Evolutionary conservation across 1,140 invertebrate species (phyloP).

Genomic region (Nymphalis io): DNA sequence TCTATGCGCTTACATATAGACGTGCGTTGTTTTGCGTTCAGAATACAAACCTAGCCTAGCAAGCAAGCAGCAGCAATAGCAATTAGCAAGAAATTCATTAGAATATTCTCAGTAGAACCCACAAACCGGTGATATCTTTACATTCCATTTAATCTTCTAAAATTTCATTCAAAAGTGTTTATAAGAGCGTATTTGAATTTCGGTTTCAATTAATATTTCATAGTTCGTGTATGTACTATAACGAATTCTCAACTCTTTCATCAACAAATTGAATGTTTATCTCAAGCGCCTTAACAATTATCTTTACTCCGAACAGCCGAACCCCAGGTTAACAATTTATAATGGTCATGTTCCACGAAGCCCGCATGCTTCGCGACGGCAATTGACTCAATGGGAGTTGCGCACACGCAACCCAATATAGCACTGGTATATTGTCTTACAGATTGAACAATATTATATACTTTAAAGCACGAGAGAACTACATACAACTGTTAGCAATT

Average conservation of each 20-base stretch:
- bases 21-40: too few species aligned
- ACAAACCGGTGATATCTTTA: too few species aligned
- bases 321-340: constrained; percentile 30
- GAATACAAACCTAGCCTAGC: too few species aligned
- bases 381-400: constrained; percentile 28
- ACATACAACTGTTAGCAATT: too few species aligned
- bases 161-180: too few species aligned
- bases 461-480: neutral
- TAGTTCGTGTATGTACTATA: neutral
- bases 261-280: constrained; percentile 17
- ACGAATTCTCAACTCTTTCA: neutral
- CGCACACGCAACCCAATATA: constrained; percentile 28
- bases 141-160: too few species aligned
- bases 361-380: constrained; percentile 33
- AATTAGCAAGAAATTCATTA: too few species aligned
- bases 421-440: neutral
- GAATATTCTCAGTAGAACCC: too few species aligned
- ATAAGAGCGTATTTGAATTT: too few species aligned
- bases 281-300: neutral
- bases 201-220: too few species aligned
- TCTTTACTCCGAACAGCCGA: neutral
- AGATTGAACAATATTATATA: neutral
- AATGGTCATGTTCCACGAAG: constrained; percentile 29
- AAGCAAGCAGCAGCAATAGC: too few species aligned
- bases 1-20: too few species aligned